Evolutionary conservation across 92 coral and sea anemone genomes (phyloP).

Genomic region (Nematostella vectensis): DNA sequence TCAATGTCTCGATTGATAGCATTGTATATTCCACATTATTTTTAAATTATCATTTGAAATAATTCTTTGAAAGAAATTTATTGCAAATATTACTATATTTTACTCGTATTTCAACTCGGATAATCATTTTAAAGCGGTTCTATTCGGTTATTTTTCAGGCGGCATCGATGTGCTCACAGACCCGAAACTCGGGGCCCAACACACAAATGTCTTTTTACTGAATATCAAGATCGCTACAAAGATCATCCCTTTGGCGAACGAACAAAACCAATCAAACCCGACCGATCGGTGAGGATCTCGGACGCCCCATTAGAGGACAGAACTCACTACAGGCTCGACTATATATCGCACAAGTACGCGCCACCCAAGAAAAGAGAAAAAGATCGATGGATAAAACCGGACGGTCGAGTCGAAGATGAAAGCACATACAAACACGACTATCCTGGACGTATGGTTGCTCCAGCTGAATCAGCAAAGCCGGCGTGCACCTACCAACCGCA

Average conservation of each 20-base stretch:
- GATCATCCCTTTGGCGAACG: conserved; percentile 55
- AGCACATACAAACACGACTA: conserved; percentile 85
- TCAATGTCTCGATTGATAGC: no score
- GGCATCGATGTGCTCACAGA: conserved; percentile 95
- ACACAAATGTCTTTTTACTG: conserved; percentile 83
- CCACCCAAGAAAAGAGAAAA: conserved; percentile 80
- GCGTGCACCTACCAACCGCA: conserved; percentile 57
- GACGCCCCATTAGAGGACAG: conserved; percentile 74
- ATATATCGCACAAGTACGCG: conserved; percentile 65
- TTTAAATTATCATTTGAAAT: no score
- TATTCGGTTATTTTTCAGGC: conserved; percentile 45
- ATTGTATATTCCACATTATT: no score
- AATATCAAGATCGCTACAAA: conserved; percentile 89
- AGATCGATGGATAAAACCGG: conserved; percentile 65
- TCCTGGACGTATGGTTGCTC: conserved; percentile 65
- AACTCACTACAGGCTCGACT: conserved; percentile 72
- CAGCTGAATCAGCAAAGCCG: conserved; percentile 90
- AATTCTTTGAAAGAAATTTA: no score
- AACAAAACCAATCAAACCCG: conserved; percentile 86
- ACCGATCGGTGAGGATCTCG: conserved; percentile 68
- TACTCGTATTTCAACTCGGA: no score
- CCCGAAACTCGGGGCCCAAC: conserved; percentile 68
- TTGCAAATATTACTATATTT: no score
- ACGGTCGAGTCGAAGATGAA: conserved; percentile 74
- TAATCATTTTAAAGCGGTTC: no score